These are phyloP conservation scores for Drosophila macrospina DNA, from an alignment of 2,888 invertebrate species.

Conservation along the genomic window DNA sequence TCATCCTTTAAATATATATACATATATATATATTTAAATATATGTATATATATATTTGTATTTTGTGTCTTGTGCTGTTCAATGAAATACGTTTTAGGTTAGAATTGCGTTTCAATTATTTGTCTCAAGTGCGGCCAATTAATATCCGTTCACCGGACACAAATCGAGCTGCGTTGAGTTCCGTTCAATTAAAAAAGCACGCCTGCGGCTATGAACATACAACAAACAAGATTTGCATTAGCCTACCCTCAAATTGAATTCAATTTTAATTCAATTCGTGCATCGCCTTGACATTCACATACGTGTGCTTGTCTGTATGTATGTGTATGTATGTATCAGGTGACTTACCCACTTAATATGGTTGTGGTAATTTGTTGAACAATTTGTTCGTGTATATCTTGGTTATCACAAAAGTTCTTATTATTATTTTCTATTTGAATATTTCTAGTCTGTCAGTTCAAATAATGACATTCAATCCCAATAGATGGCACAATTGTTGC, in stretches of 20 bases:
- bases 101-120: slow-evolving; percentile 20
- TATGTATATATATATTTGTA: not conserved
- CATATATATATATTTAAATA: not conserved
- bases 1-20: slow-evolving; percentile 10
- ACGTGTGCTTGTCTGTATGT: too few relatives aligned
- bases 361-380: not conserved
- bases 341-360: not conserved
- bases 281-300: not conserved
- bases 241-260: slow-evolving; percentile 3
- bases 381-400: not conserved
- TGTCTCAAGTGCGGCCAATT: slow-evolving; percentile 28
- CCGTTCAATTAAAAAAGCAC: slow-evolving; percentile 43
- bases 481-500: not conserved
- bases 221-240: not conserved
- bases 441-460: not conserved
- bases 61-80: not conserved
- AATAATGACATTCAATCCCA: not conserved
- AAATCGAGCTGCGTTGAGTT: slow-evolving; percentile 7
- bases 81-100: not conserved
- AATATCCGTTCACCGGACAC: slow-evolving; percentile 29
- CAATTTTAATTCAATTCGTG: not conserved
- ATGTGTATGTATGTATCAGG: not conserved
- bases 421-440: not conserved
- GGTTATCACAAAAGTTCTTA: not conserved
- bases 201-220: slow-evolving; percentile 32